phyloP scores from a whole-genome alignment of 2,113 vertebrate genomes.

The Zosterops pallidus region DNA sequence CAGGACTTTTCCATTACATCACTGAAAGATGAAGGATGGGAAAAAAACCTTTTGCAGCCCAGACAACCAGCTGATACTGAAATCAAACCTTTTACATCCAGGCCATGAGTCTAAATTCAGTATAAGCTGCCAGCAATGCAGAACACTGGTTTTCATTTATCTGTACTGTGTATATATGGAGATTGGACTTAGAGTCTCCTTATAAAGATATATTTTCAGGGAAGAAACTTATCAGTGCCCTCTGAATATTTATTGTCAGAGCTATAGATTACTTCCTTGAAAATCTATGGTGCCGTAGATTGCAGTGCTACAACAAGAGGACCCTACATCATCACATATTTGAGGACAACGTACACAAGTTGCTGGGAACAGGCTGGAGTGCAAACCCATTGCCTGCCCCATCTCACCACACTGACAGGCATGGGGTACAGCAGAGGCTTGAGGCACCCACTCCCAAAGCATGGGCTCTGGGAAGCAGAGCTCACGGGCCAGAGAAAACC shows the following conservation, averaged over 20 bases:
- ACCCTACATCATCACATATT: not conserved
- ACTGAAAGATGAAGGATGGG: not conserved
- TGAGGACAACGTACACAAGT: accelerated
- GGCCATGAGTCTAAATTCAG: not conserved
- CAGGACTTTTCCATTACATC: not conserved
- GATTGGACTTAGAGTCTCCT: not conserved
- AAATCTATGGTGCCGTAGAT: not conserved
- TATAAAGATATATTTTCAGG: not conserved
- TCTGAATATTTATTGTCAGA: not conserved
- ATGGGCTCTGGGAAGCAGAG: not conserved
- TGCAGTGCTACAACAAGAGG: not conserved
- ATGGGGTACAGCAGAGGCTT: not conserved
- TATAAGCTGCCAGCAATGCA: not conserved
- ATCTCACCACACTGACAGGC: not conserved
- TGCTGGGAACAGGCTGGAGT: not conserved
- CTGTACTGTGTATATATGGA: not conserved
- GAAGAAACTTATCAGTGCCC: not conserved
- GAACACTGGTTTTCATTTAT: accelerated
- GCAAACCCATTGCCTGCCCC: not conserved
- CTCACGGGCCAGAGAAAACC: not conserved
- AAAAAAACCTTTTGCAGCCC: not conserved
- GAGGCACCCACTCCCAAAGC: not conserved
- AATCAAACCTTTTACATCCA: not conserved
- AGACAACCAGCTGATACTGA: not conserved
- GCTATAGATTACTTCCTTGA: not conserved